These are phyloP conservation scores for Limanda limanda DNA, from an alignment of 2,113 vertebrate species.

Conservation along the genomic window DNA sequence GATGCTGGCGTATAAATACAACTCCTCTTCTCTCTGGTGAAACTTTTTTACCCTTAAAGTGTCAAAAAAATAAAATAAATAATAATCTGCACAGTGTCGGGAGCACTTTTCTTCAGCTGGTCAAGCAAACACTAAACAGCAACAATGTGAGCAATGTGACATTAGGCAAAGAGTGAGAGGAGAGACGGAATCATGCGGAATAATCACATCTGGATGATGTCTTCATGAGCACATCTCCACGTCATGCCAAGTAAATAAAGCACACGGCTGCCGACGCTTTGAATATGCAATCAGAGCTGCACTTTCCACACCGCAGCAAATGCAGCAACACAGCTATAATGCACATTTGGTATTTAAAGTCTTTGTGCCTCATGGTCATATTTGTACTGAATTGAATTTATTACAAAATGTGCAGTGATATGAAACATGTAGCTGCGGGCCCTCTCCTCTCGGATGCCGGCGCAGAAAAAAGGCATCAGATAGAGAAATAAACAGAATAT, in stretches of 20 bases:
- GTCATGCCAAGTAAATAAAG: slow-evolving; percentile 60
- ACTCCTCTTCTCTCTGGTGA: slow-evolving; percentile 2
- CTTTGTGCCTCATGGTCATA: slow-evolving; percentile 80
- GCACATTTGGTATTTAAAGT: slow-evolving; percentile 82
- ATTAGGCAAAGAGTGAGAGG: slow-evolving; percentile 40
- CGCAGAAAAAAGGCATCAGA: slow-evolving; percentile 73
- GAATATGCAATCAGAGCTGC: slow-evolving; percentile 59
- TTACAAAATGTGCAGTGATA: slow-evolving; percentile 82
- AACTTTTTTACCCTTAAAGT: slow-evolving; percentile 29
- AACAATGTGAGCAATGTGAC: slow-evolving; percentile 29
- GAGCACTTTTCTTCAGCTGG: not conserved
- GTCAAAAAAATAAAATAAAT: not conserved
- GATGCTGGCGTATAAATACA: slow-evolving; percentile 15
- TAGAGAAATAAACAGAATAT: slow-evolving; percentile 77
- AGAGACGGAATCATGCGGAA: slow-evolving; percentile 58
- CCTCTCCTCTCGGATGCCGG: slow-evolving; percentile 65
- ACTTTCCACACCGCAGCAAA: slow-evolving; percentile 51
- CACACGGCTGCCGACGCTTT: slow-evolving; percentile 35
- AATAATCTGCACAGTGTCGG: not conserved
- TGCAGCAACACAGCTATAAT: slow-evolving; percentile 67
- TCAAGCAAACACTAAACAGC: slow-evolving; percentile 31
- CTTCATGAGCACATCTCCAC: slow-evolving; percentile 59
- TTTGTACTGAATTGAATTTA: slow-evolving; percentile 81
- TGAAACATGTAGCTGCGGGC: slow-evolving; percentile 84
- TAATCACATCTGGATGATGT: slow-evolving; percentile 73